phyloP scores from a whole-genome alignment of 2,888 invertebrate genomes.

The Colostygia pectinataria region DNA sequence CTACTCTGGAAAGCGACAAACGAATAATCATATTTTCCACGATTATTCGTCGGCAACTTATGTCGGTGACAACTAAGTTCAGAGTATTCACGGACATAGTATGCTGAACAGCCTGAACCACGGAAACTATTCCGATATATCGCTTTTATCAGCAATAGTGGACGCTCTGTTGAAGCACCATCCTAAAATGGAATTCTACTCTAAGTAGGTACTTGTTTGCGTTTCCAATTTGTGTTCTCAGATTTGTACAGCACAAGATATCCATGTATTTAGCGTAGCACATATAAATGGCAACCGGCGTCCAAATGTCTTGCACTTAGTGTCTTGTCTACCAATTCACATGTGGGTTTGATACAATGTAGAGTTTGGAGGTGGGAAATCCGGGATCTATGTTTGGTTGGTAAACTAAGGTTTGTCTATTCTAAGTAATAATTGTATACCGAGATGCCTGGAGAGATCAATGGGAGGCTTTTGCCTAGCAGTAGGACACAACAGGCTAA shows the following conservation, averaged over 20 bases:
- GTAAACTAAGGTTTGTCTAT: too few species aligned
- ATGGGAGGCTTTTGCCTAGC: too few species aligned
- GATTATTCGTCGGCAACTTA: too few species aligned
- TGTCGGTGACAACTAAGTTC: too few species aligned
- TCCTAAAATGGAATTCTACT: constrained; percentile 12
- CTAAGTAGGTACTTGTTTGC: constrained; percentile 10
- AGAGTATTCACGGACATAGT: too few species aligned
- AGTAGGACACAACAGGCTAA: too few species aligned
- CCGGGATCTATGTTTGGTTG: constrained; percentile 9
- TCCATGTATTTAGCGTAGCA: constrained; percentile 73
- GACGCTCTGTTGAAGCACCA: constrained; percentile 1
- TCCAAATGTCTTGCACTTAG: constrained; percentile 53
- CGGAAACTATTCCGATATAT: too few species aligned
- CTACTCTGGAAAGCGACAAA: too few species aligned
- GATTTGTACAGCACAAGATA: constrained; percentile 20
- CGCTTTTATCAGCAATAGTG: neutral
- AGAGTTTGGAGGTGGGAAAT: constrained; percentile 18
- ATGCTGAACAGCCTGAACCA: too few species aligned
- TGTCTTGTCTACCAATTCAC: constrained; percentile 34
- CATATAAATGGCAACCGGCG: constrained; percentile 63
- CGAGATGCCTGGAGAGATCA: too few species aligned
- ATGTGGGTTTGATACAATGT: constrained; percentile 17
- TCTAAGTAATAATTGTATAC: too few species aligned
- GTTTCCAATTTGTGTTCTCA: constrained; percentile 21
- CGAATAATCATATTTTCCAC: too few species aligned